Conservation (phyloP, 2,888 invertebrate genomes). For the Myopa testacea region DNA sequence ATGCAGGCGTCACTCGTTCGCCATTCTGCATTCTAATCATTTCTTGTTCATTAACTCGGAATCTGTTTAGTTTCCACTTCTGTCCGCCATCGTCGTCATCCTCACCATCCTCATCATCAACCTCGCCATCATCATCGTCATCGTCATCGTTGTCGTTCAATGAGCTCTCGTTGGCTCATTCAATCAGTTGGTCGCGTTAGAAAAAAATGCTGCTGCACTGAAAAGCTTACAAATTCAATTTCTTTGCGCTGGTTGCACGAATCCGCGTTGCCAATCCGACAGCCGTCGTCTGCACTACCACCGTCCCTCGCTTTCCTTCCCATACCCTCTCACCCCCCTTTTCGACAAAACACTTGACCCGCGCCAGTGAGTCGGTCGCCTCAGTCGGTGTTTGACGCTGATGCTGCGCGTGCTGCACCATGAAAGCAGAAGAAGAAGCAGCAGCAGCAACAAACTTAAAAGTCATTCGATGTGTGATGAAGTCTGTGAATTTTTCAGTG, state of each 20-base stretch:
- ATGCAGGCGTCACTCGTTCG: background rate
- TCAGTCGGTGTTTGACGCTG: background rate
- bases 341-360: background rate
- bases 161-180: background rate
- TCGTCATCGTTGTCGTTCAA: background rate
- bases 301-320: no score
- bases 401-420: background rate
- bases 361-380: constrained; percentile 13
- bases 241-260: background rate
- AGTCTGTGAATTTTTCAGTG: constrained; percentile 31
- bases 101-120: no score
- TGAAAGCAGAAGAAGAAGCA: background rate
- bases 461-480: constrained; percentile 25
- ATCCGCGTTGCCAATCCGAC: background rate
- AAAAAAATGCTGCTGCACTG: background rate
- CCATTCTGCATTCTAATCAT: background rate
- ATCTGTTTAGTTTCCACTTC: background rate
- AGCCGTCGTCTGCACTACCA: no score
- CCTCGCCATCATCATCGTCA: no score
- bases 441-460: constrained; percentile 6
- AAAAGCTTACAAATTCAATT: constrained; percentile 3
- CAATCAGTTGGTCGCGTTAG: background rate
- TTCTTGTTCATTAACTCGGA: constrained; percentile 13
- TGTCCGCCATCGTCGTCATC: background rate
- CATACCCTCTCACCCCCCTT: background rate